Conservation (phyloP, 2,888 invertebrate genomes). For the Loripinus fragilis region DNA sequence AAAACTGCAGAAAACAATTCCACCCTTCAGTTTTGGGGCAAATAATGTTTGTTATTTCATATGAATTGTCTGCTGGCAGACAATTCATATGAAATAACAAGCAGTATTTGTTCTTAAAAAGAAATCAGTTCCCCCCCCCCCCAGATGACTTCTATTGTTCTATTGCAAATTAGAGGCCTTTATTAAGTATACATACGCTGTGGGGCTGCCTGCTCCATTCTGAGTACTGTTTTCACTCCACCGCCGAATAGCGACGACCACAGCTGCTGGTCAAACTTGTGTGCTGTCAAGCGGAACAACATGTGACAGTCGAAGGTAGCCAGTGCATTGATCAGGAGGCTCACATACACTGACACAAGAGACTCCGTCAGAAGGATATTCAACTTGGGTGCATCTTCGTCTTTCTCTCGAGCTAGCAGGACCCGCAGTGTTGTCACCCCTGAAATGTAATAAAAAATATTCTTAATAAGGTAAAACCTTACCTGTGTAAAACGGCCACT, state of each 20-base stretch:
- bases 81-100: too few species aligned
- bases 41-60: too few species aligned
- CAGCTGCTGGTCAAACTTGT: slow-evolving; percentile 90
- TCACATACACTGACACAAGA: slow-evolving; percentile 96
- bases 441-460: slow-evolving; percentile 68
- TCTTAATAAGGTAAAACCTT: too few species aligned
- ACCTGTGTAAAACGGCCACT: too few species aligned
- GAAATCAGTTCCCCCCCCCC: too few species aligned
- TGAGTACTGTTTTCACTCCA: slow-evolving; percentile 83
- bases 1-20: too few species aligned
- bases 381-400: slow-evolving; percentile 96
- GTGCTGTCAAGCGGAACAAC: slow-evolving; percentile 90
- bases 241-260: slow-evolving; percentile 86
- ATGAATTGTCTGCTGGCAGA: too few species aligned
- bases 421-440: slow-evolving; percentile 97
- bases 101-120: too few species aligned
- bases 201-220: slow-evolving; percentile 37
- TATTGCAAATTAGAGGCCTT: too few species aligned
- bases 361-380: slow-evolving; percentile 96
- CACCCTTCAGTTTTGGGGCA: too few species aligned
- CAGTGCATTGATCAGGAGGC: slow-evolving; percentile 95
- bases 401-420: slow-evolving; percentile 95
- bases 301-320: slow-evolving; percentile 97
- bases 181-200: background rate
- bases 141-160: too few species aligned